A percentile compares a stretch with the other conserved stretches of the same genome.
Conservation (phyloP, 1,140 invertebrate species). For the Achroia grisella region DNA sequence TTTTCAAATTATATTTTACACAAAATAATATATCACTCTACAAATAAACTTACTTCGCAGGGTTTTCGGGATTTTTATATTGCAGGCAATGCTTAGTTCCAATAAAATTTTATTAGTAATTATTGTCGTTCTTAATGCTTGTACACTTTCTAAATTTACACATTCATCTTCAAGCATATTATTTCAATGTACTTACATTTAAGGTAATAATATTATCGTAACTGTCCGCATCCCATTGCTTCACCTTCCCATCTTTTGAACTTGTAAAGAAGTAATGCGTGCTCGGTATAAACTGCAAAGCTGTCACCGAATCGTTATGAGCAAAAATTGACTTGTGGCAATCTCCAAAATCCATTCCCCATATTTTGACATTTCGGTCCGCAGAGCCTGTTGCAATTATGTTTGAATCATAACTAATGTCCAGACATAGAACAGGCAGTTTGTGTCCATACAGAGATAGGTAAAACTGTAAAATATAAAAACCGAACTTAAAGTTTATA, state of each 20-base stretch:
- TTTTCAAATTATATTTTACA: too few species aligned
- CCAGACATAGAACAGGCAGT: constrained; percentile 93
- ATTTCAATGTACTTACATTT: constrained; percentile 78
- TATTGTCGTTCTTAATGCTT: too few species aligned
- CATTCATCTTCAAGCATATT: too few species aligned
- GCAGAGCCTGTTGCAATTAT: constrained; percentile 95
- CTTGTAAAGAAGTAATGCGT: constrained; percentile 96
- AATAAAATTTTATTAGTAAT: too few species aligned
- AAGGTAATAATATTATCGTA: constrained; percentile 93
- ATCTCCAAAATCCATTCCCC: constrained; percentile 99
- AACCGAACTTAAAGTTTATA: too few species aligned
- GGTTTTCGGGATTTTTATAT: too few species aligned
- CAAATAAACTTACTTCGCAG: too few species aligned
- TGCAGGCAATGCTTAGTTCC: too few species aligned
- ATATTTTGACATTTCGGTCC: constrained; percentile 97
- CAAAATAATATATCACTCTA: too few species aligned
- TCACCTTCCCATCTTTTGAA: constrained; percentile 94
- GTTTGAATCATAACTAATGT: constrained; percentile 93
- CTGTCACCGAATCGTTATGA: constrained; percentile 95
- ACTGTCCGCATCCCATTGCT: constrained; percentile 97
- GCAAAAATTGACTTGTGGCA: constrained; percentile 92
- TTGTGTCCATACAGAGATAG: constrained; percentile 97
- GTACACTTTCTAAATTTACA: too few species aligned
- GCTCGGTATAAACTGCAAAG: constrained; percentile 89
- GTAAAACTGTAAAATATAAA: constrained; percentile 84